phyloP scores from a whole-genome alignment of 1,140 invertebrate species.

The Drosophila saltans region DNA sequence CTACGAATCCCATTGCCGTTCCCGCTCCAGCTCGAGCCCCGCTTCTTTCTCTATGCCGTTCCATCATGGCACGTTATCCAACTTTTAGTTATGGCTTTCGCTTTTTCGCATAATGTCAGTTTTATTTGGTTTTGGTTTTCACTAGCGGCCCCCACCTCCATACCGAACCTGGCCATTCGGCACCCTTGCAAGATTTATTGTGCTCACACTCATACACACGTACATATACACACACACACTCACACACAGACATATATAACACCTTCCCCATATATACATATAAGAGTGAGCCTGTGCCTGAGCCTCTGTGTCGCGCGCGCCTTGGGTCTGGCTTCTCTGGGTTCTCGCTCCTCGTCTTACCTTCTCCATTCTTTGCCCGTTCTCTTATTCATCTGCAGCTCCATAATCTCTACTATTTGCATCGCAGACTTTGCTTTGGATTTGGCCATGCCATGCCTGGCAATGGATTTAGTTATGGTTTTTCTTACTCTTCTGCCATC shows the following conservation, averaged over 20 bases:
- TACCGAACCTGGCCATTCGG: conserved; percentile 52
- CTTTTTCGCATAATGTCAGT: conserved; percentile 81
- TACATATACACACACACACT: neutral
- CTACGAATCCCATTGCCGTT: neutral
- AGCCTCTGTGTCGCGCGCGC: conserved; percentile 16
- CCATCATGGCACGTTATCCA: conserved; percentile 76
- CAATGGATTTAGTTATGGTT: conserved; percentile 81
- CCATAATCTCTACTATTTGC: conserved; percentile 82
- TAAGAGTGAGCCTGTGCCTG: neutral
- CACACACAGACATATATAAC: conserved; percentile 44
- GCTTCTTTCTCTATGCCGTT: conserved; percentile 22
- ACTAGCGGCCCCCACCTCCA: conserved; percentile 43
- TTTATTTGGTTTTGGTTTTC: conserved; percentile 82
- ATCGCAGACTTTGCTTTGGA: conserved; percentile 81
- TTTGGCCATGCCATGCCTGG: conserved; percentile 64
- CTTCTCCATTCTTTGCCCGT: conserved; percentile 25
- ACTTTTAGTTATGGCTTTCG: conserved; percentile 82
- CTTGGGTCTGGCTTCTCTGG: conserved; percentile 34
- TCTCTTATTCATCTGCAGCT: conserved; percentile 71
- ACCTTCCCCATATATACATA: conserved; percentile 31
- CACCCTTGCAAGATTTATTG: conserved; percentile 79
- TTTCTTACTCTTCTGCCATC: conserved; percentile 65
- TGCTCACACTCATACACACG: conserved; percentile 48
- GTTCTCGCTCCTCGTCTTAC: conserved; percentile 22
- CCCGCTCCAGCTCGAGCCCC: neutral